A percentile compares a stretch with the other conserved stretches of the same genome.
These are phyloP conservation scores for Rhea americana DNA, from an alignment of 2,113 vertebrate species.

Conservation along the genomic window DNA sequence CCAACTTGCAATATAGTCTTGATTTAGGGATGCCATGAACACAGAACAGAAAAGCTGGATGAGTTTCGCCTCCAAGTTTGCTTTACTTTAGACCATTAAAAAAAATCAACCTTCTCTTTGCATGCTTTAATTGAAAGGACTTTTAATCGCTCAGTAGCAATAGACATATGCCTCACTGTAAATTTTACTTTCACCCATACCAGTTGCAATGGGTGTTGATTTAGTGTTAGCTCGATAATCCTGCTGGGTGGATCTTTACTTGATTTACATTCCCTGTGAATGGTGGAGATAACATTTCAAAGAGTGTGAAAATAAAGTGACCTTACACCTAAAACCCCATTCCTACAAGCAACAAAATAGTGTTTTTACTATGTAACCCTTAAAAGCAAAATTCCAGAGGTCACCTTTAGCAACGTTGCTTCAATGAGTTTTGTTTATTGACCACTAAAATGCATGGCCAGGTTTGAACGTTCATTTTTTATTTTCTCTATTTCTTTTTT, in stretches of 20 bases:
- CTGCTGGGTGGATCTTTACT: slow-evolving; percentile 55
- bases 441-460: not conserved
- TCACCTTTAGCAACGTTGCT: not conserved
- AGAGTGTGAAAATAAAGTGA: slow-evolving; percentile 55
- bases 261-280: slow-evolving; percentile 63
- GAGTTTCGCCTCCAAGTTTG: not conserved
- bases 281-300: slow-evolving; percentile 49
- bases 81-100: not conserved
- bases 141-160: slow-evolving; percentile 16
- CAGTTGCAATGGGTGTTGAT: slow-evolving; percentile 60
- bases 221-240: slow-evolving; percentile 66
- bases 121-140: slow-evolving; percentile 42
- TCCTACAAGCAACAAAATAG: not conserved
- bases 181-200: slow-evolving; percentile 40
- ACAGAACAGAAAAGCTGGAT: not conserved
- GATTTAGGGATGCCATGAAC: not conserved
- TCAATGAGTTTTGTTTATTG: not conserved
- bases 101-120: not conserved
- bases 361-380: not conserved
- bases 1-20: not conserved
- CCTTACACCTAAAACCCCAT: slow-evolving; percentile 45
- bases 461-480: not conserved
- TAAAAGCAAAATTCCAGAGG: slow-evolving; percentile 5
- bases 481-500: not conserved
- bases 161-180: slow-evolving; percentile 43